Evolutionary conservation across 2,888 invertebrate genomes (phyloP).

Genomic region (Aspidapion aeneum): DNA sequence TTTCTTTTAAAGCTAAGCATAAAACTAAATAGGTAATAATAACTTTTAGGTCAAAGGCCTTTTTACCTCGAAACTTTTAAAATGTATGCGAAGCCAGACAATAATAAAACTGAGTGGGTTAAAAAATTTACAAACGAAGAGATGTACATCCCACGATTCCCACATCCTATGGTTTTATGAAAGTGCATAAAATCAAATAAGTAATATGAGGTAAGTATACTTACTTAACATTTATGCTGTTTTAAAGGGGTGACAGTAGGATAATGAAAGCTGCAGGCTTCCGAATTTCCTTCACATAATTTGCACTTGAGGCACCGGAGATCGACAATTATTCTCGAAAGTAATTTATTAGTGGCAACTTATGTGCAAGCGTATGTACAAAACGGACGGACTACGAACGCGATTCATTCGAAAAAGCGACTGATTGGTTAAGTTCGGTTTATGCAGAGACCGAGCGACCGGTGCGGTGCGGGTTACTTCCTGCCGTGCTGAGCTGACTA

Average conservation of each 20-base stretch:
- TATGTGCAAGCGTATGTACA: neutral
- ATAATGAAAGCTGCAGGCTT: neutral
- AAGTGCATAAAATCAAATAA: neutral
- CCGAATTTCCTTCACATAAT: neutral
- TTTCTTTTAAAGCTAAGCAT: no score
- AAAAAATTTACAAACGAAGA: neutral
- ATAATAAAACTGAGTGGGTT: neutral
- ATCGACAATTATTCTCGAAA: neutral
- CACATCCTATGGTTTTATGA: neutral
- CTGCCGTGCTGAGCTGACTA: neutral
- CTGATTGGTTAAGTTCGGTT: constrained; percentile 20
- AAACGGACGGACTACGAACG: constrained; percentile 2
- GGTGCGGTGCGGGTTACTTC: no score
- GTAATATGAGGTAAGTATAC: neutral
- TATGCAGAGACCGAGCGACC: constrained; percentile 14
- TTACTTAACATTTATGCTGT: neutral
- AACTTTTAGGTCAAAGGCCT: neutral
- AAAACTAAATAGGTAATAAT: no score
- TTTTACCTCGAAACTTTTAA: neutral
- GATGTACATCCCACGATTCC: neutral
- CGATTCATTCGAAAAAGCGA: constrained; percentile 22
- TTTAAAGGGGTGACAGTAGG: neutral
- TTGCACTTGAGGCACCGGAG: no score
- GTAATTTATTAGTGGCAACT: neutral
- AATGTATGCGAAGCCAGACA: neutral